Evolutionary conservation across 2,888 invertebrate genomes (phyloP), one percentile per base, ranked within the genome.

Genomic region (Nipponacmea schrenckii): DNA sequence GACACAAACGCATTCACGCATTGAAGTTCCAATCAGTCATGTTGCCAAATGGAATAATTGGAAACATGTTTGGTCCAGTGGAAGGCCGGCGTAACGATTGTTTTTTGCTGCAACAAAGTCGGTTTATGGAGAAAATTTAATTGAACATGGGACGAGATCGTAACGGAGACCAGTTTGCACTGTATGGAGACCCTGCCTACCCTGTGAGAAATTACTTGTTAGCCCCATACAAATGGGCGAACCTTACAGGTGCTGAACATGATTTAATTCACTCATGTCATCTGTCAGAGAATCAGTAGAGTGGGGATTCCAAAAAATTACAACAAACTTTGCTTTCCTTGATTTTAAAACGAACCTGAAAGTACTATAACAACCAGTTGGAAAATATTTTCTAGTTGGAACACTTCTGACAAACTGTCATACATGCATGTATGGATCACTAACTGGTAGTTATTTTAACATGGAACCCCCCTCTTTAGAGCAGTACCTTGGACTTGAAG

Each of bases 231-330:
- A 56, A 56, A 12, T 0, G 48, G 20, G 50, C 50, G 20, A 56
- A 56, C 12, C 15, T 56, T 56, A 56, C 50, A 39, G 39, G 10
- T 56, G n/a, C 50, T 56, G n/a, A 56, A 20, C 50, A 56, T 20
- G 56, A 56, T 17, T 56, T 20, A 75, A 75, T 62, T 64, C 68
- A 63, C n/a, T 46, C 62, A 71, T 73, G 75, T 73, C 73, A n/a
- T 27, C 70, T 15, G 68, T 70, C n/a, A 27, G 73, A 39, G 64
- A 63, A 48, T 64, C 64, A 62, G 75, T 73, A 14, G 73, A 75
- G 67, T 75, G 67, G 71, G 44, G 62, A 26, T 71, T 69, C 63
- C 48, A 50, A n/a, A 72, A 68, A 70, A 56, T 69, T 56, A 20
- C 24, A 56, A 56, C 20, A 20, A 20, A 20, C n/a, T 56, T 56